These are phyloP conservation scores for Taenaris catops DNA, from an alignment of 2,888 invertebrate species.

Conservation along the genomic window DNA sequence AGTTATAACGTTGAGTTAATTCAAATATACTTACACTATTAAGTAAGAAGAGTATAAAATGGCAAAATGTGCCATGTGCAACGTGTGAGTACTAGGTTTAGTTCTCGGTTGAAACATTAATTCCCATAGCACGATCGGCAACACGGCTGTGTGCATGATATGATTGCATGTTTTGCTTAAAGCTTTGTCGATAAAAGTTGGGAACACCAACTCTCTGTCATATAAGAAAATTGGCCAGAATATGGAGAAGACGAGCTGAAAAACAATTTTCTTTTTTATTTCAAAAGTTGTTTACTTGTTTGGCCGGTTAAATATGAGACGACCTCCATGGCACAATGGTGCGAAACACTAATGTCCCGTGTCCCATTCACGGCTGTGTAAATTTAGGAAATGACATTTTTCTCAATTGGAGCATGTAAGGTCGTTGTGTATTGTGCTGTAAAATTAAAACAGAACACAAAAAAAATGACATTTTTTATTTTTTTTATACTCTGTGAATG, in stretches of 20 bases:
- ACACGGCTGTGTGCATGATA: conserved; percentile 50
- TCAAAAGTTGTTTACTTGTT: neutral
- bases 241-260: conserved; percentile 44
- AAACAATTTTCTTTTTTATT: neutral
- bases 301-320: no score
- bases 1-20: no score
- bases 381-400: neutral
- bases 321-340: neutral
- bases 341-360: no score
- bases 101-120: conserved; percentile 38
- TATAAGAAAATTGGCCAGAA: conserved; percentile 56
- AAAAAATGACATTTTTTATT: no score
- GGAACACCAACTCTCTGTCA: conserved; percentile 50
- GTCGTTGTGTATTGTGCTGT: no score
- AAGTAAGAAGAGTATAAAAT: conserved; percentile 36
- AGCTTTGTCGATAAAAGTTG: conserved; percentile 41
- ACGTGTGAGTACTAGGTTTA: conserved; percentile 37
- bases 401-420: neutral
- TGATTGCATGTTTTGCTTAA: conserved; percentile 47
- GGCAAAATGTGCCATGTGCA: conserved; percentile 33
- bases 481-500: no score
- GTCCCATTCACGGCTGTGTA: no score
- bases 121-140: conserved; percentile 47
- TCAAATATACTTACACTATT: conserved; percentile 56
- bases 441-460: no score